Evolutionary conservation across 2,888 invertebrate genomes (phyloP).

Genomic region (Philonicus albiceps): DNA sequence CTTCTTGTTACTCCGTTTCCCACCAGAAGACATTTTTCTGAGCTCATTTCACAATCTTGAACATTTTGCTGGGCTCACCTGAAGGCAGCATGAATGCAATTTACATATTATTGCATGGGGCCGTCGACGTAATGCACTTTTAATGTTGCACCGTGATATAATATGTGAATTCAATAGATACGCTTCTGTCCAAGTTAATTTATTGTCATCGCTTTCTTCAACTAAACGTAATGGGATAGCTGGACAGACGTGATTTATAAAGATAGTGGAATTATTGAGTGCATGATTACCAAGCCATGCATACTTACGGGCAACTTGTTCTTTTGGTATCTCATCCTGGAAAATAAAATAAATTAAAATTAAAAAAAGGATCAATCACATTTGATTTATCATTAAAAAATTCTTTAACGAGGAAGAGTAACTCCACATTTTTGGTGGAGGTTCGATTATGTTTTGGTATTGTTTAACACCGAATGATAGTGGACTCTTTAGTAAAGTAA

Average conservation of each 20-base stretch:
- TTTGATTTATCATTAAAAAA: no score
- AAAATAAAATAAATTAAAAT: background rate
- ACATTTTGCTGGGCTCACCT: background rate
- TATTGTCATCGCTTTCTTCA: background rate
- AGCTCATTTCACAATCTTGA: background rate
- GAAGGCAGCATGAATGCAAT: constrained; percentile 14
- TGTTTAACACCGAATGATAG: no score
- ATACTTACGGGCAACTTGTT: constrained; percentile 41
- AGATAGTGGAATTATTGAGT: background rate
- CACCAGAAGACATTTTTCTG: background rate
- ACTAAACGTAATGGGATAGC: background rate
- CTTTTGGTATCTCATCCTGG: constrained; percentile 39
- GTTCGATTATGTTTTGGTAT: no score
- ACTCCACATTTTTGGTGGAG: no score
- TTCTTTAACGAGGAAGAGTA: no score
- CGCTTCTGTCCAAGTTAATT: background rate
- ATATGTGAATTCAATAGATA: background rate
- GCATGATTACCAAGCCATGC: background rate
- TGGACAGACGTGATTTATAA: background rate
- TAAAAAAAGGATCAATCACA: background rate
- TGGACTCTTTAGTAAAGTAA: no score
- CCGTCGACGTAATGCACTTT: constrained; percentile 15
- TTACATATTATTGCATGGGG: constrained; percentile 10
- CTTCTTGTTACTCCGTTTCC: background rate
- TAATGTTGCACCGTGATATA: constrained; percentile 5